phyloP scores from a whole-genome alignment of 1,140 invertebrate species.

The Cecropterus lyciades region DNA sequence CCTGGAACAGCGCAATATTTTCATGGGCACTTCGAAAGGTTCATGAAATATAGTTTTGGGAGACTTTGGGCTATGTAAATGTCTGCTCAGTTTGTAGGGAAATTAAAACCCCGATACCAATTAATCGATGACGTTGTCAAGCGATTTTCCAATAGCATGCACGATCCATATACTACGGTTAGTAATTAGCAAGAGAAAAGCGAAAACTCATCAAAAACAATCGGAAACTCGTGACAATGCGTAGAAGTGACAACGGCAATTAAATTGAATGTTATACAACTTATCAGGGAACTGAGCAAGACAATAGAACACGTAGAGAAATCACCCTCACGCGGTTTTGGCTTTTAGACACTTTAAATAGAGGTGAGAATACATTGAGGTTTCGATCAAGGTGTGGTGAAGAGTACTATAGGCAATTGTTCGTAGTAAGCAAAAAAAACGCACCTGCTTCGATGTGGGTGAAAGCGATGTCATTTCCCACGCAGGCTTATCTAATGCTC shows the following conservation, averaged over 20 bases:
- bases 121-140: too few species aligned
- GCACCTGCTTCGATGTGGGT: slow-evolving; percentile 45
- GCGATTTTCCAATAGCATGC: slow-evolving; percentile 22
- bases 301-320: slow-evolving; percentile 11
- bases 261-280: slow-evolving; percentile 45
- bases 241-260: slow-evolving; percentile 43
- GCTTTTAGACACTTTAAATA: not conserved
- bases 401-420: slow-evolving; percentile 52
- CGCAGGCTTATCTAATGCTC: slow-evolving; percentile 50
- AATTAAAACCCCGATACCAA: too few species aligned
- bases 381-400: slow-evolving; percentile 31
- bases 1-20: too few species aligned
- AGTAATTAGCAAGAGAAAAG: slow-evolving; percentile 44
- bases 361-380: slow-evolving; percentile 15
- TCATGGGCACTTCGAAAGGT: too few species aligned
- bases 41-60: too few species aligned
- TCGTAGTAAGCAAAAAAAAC: slow-evolving; percentile 51
- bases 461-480: slow-evolving; percentile 58
- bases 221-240: slow-evolving; percentile 40
- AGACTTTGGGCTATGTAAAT: too few species aligned
- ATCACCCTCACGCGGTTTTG: not conserved
- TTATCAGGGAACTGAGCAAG: slow-evolving; percentile 39
- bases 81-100: too few species aligned
- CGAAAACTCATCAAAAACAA: slow-evolving; percentile 42
- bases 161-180: slow-evolving; percentile 34